Percentiles rank a stretch among this genome's conserved stretches.
Conservation (phyloP, 2,888 invertebrate genomes). For the Allolobophora icterica region DNA sequence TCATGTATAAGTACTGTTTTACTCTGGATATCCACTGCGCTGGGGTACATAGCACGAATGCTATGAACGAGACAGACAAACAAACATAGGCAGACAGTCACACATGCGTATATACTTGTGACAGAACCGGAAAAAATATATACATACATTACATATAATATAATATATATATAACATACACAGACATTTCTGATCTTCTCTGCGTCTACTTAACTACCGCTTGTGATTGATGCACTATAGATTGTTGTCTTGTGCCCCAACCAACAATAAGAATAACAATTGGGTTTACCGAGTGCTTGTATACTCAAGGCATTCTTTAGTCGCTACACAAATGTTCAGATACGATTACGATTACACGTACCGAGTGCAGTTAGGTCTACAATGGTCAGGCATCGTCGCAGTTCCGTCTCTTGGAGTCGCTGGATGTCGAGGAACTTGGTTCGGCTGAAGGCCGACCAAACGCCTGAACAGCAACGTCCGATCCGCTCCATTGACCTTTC, state of each 20-base stretch:
- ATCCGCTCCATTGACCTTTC: slow-evolving; percentile 25
- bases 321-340: background rate
- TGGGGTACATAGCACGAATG: background rate
- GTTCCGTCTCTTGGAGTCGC: slow-evolving; percentile 53
- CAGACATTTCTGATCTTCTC: too few species aligned
- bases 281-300: background rate
- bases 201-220: too few species aligned
- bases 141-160: too few species aligned
- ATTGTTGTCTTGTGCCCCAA: too few species aligned
- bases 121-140: too few species aligned
- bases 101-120: too few species aligned
- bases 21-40: background rate
- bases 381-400: slow-evolving; percentile 54
- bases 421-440: slow-evolving; percentile 55
- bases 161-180: too few species aligned
- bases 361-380: slow-evolving; percentile 58
- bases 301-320: background rate
- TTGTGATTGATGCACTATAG: too few species aligned
- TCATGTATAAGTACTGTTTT: background rate
- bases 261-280: too few species aligned
- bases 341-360: slow-evolving; percentile 44
- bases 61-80: background rate
- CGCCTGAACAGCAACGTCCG: slow-evolving; percentile 24
- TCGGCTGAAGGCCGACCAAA: slow-evolving; percentile 46
- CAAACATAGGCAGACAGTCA: too few species aligned